Evolutionary conservation across 2,888 invertebrate species (phyloP), one percentile per base, ranked within the genome.

Genomic region (Tetramorium bicarinatum): DNA sequence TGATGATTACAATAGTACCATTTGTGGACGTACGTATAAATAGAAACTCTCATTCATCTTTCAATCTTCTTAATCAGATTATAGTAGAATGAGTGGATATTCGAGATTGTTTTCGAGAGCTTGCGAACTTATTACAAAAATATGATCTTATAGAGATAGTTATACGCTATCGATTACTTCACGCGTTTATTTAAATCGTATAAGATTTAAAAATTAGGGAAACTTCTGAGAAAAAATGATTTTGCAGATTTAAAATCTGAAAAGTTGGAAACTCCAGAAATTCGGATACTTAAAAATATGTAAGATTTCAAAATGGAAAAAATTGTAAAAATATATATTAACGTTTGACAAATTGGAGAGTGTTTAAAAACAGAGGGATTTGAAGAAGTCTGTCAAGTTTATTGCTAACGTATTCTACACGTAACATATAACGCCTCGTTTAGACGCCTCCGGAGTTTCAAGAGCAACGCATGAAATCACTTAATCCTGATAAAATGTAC

Each of bases 401-500:
- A n/a, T 54, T 38, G n/a, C n/a, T 15, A 9, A 34, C n/a, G 15
- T 56, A 25, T 18, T 18, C 18, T 52, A n/a, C n/a, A 25, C 9
- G 13, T 69, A 44, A 34, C 38, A 8, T 47, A 25, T 13, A 47
- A 71, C 34, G 13, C 0, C 44, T 79, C 34, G 56, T 80, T 80
- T 59, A 38, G 59, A 49, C 59, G 47, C n/a, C n/a, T 34, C 18
- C 18, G 52, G 15, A n/a, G 34, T 21, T 79, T 59, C 71, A 18
- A 15, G n/a, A 47, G 59, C 18, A 44, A 38, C 21, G 47, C 59
- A 21, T 47, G 56, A 69, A 79, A 71, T 79, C 76, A 29, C 29
- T 67, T 56, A 56, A 67, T 67, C 38, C 79, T 47, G 59, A 72
- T 49, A 61, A 80, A 80, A 47, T 44, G 49, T 38, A 38, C 59